Conservation (phyloP, 2,888 invertebrate species). For the Parthenolecanium corni region DNA sequence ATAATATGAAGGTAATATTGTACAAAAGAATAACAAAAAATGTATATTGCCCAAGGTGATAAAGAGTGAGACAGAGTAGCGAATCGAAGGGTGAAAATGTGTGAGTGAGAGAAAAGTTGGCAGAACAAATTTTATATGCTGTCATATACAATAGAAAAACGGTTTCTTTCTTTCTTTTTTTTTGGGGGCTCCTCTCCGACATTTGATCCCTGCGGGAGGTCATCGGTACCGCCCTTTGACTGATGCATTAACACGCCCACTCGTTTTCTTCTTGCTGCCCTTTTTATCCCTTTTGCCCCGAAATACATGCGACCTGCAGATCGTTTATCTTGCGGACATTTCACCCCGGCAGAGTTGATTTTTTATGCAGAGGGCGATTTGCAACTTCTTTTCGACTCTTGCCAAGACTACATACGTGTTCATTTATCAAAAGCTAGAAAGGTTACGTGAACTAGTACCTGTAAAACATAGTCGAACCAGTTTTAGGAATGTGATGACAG, state of each 20-base stretch:
- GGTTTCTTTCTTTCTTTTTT: constrained; percentile 15
- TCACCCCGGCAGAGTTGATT: constrained; percentile 7
- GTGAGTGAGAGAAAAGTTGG: constrained; percentile 2
- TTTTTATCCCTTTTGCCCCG: not conserved
- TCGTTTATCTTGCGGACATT: constrained; percentile 24
- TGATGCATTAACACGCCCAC: constrained; percentile 25
- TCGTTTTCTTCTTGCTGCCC: constrained; percentile 5
- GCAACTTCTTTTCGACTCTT: not conserved
- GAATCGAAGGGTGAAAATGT: too few relatives aligned
- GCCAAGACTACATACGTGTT: too few relatives aligned
- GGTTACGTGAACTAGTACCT: too few relatives aligned
- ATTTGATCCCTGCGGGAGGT: constrained; percentile 26
- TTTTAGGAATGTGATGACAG: too few relatives aligned
- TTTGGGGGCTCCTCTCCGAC: not conserved
- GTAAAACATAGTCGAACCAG: too few relatives aligned
- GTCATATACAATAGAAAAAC: constrained; percentile 22
- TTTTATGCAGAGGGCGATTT: not conserved
- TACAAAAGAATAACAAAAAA: constrained; percentile 14
- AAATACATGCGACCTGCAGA: constrained; percentile 3
- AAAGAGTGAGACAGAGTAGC: constrained; percentile 11
- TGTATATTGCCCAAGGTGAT: constrained; percentile 11
- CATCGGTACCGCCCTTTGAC: constrained; percentile 28
- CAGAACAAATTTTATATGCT: constrained; percentile 26
- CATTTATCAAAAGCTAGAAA: too few relatives aligned
- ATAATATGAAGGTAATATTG: not conserved